Evolutionary conservation across 2,113 vertebrate genomes (phyloP).

Genomic region (Gavialis gangeticus): DNA sequence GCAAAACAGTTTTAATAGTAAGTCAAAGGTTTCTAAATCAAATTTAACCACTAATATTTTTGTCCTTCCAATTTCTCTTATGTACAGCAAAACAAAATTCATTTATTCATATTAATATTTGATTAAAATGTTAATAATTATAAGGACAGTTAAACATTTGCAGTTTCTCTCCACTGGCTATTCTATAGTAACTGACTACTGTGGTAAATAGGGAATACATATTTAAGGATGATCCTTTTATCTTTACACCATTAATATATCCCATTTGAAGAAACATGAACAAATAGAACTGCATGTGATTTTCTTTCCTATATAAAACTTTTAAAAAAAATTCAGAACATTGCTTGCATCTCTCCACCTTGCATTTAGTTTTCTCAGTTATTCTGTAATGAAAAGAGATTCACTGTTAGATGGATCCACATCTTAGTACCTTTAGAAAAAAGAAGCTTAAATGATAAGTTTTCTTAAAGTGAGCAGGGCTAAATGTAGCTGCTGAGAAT

Average conservation of each 20-base stretch:
- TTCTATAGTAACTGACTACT: neutral
- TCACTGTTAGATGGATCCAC: neutral
- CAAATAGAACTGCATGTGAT: rapidly evolving
- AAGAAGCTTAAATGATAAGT: neutral
- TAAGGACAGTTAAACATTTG: neutral
- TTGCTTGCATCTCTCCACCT: neutral
- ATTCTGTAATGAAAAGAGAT: neutral
- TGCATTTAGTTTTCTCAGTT: neutral
- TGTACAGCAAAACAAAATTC: neutral
- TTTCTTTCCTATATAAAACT: neutral
- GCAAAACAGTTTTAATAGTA: neutral
- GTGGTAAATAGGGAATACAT: neutral
- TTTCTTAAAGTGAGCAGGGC: neutral
- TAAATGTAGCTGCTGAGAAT: neutral
- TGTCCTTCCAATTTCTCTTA: neutral
- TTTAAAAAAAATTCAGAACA: rapidly evolving
- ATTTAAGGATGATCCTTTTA: neutral
- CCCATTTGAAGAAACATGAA: neutral
- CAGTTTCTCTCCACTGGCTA: neutral
- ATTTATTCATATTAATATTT: no score
- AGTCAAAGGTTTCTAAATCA: neutral
- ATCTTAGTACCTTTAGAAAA: rapidly evolving
- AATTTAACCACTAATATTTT: neutral
- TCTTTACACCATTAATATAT: neutral
- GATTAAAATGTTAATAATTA: neutral